These are phyloP conservation scores for Sphecodes monilicornis DNA, from an alignment of 2,888 invertebrate species.

Conservation along the genomic window DNA sequence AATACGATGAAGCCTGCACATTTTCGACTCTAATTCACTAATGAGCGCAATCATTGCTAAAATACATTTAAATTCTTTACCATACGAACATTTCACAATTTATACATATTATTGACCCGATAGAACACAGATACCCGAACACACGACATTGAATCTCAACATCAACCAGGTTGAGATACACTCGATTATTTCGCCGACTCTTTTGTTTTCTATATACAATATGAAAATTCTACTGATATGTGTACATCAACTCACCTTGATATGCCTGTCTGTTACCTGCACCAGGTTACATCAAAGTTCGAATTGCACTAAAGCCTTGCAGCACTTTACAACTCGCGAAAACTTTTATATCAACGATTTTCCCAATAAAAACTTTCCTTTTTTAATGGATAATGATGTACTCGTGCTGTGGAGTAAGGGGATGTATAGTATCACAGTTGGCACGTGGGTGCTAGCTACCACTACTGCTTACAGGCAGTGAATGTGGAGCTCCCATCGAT, in stretches of 20 bases:
- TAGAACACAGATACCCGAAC: slow-evolving; percentile 66
- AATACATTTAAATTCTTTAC: slow-evolving; percentile 39
- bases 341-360: slow-evolving; percentile 76
- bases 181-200: slow-evolving; percentile 44
- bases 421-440: slow-evolving; percentile 84
- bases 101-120: slow-evolving; percentile 45
- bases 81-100: slow-evolving; percentile 45
- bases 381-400: slow-evolving; percentile 81
- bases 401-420: slow-evolving; percentile 80
- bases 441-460: slow-evolving; percentile 84
- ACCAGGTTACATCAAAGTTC: slow-evolving; percentile 75
- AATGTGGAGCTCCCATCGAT: slow-evolving; percentile 82
- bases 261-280: slow-evolving; percentile 72
- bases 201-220: slow-evolving; percentile 52
- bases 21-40: slow-evolving; percentile 53
- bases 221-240: slow-evolving; percentile 69
- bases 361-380: slow-evolving; percentile 68
- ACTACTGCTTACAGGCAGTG: slow-evolving; percentile 83
- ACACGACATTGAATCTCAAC: slow-evolving; percentile 54
- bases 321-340: slow-evolving; percentile 76
- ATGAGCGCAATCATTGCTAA: slow-evolving; percentile 48
- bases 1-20: slow-evolving; percentile 40
- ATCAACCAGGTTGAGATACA: slow-evolving; percentile 38
- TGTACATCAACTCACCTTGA: slow-evolving; percentile 75
- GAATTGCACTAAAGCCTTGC: slow-evolving; percentile 81